These are phyloP conservation scores for Terrapene triunguis DNA, from an alignment of 2,113 vertebrate species.

Conservation along the genomic window DNA sequence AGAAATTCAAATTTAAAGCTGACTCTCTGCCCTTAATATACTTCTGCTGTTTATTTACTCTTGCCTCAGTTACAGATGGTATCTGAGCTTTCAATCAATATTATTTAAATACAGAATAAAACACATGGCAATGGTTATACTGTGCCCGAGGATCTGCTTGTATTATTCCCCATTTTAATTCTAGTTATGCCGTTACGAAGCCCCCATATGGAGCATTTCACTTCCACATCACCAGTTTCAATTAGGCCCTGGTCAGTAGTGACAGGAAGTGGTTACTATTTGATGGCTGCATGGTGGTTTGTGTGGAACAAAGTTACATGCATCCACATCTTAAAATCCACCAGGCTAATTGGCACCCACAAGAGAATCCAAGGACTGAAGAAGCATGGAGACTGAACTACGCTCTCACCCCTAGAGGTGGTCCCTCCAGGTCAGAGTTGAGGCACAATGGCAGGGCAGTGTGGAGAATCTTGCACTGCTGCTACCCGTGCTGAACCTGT, in stretches of 20 bases:
- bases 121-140: not conserved
- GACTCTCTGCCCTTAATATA: constrained; percentile 16
- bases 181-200: not conserved
- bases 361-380: constrained; percentile 54
- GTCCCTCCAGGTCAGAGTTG: constrained; percentile 65
- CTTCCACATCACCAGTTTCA: not conserved
- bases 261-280: not conserved
- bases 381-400: constrained; percentile 61
- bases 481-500: constrained; percentile 69
- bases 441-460: constrained; percentile 69
- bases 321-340: constrained; percentile 47
- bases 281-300: not conserved
- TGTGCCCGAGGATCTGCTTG: not conserved
- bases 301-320: constrained; percentile 53
- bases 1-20: constrained; percentile 48
- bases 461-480: constrained; percentile 67
- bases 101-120: constrained; percentile 27
- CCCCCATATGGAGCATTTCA: constrained; percentile 26
- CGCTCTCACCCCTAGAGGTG: constrained; percentile 66
- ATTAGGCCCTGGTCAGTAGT: not conserved
- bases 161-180: not conserved
- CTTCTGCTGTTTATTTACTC: constrained; percentile 58
- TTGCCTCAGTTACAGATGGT: constrained; percentile 15
- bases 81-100: not conserved
- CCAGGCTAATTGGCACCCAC: constrained; percentile 27